phyloP scores from a whole-genome alignment of 2,888 invertebrate species.

The Metellina segmentata region DNA sequence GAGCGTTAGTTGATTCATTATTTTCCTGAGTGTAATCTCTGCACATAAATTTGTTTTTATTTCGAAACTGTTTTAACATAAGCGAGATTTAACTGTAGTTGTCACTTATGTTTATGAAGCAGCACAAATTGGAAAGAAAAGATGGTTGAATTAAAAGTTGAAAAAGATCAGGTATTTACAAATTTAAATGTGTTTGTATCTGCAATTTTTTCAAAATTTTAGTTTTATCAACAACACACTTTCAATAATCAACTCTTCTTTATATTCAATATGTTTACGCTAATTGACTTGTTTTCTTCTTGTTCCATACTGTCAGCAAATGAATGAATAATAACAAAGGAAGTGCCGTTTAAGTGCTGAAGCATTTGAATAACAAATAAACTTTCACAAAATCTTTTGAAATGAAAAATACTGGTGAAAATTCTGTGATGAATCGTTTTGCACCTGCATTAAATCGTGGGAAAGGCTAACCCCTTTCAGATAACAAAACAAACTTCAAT shows the following conservation, averaged over 20 bases:
- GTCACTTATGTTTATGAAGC: slow-evolving; percentile 36
- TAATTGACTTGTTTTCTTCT: neutral
- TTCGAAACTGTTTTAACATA: no score
- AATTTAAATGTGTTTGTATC: neutral
- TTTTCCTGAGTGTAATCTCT: no score
- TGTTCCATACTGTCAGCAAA: neutral
- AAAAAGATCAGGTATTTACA: slow-evolving; percentile 65
- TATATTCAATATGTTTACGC: neutral
- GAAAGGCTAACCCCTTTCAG: no score
- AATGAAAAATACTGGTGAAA: no score
- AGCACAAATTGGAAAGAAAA: slow-evolving; percentile 43
- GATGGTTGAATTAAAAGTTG: slow-evolving; percentile 72
- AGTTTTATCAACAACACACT: neutral
- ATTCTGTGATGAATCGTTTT: no score
- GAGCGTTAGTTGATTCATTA: no score
- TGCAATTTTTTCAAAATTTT: neutral
- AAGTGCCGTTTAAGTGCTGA: neutral
- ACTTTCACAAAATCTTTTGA: no score
- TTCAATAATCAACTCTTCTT: neutral
- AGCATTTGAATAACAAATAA: no score
- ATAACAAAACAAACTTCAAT: no score
- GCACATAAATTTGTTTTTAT: no score
- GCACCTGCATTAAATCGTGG: no score
- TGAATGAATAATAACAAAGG: neutral
- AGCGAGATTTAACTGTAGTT: slow-evolving; percentile 14